Evolutionary conservation across 2,797 vertebrate genomes (phyloP).

Genomic region (Streptopelia turtur): DNA sequence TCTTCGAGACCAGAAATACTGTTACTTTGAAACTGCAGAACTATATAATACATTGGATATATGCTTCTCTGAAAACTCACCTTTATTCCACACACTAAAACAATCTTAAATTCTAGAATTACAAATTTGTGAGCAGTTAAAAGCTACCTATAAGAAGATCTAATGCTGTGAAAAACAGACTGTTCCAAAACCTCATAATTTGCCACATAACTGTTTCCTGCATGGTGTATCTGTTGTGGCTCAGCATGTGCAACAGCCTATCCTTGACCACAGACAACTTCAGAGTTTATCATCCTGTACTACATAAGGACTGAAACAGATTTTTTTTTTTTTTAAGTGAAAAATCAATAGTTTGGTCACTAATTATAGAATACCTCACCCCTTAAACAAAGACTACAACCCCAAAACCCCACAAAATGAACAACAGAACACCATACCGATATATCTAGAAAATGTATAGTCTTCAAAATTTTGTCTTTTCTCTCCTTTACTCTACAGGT

Average conservation of each 20-base stretch:
- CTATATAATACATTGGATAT: neutral
- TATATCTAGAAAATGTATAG: neutral
- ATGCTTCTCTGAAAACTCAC: neutral
- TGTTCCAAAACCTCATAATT: neutral
- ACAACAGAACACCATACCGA: neutral
- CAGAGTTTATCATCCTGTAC: neutral
- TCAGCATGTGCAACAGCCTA: neutral
- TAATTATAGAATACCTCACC: neutral
- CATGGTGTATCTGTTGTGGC: neutral
- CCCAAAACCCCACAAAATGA: neutral
- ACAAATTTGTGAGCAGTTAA: neutral
- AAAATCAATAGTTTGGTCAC: neutral
- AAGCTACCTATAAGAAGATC: neutral
- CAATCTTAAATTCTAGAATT: neutral
- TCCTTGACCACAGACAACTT: neutral
- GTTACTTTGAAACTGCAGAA: neutral
- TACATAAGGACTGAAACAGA: neutral
- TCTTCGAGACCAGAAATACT: neutral
- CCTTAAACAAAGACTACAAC: neutral
- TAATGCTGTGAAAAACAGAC: neutral
- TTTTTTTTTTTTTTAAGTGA: neutral
- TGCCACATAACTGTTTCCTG: neutral
- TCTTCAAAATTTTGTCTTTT: neutral
- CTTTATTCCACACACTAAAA: neutral
- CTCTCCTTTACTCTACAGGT: neutral